Percentiles rank a stretch among this genome's conserved stretches.
These are phyloP conservation scores for Drosophila subpulchrella DNA, from an alignment of 1,140 invertebrate genomes.

Conservation along the genomic window DNA sequence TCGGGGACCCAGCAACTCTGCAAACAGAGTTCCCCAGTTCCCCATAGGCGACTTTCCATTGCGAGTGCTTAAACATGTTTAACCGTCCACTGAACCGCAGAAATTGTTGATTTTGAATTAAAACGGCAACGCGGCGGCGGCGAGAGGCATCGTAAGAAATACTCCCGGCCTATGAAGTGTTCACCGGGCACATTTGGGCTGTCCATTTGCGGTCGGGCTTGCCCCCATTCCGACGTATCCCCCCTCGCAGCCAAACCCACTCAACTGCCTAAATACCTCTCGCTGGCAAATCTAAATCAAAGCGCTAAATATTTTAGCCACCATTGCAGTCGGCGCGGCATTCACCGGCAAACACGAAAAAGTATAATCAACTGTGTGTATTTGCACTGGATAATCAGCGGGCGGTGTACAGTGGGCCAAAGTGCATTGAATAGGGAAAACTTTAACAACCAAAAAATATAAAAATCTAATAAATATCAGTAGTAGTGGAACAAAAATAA, in stretches of 20 bases:
- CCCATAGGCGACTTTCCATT: constrained; percentile 24
- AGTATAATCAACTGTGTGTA: constrained; percentile 81
- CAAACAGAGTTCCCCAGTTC: not conserved
- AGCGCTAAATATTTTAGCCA: constrained; percentile 80
- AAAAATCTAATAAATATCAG: too few species aligned
- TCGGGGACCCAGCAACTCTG: not conserved
- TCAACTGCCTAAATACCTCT: constrained; percentile 74
- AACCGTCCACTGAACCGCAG: constrained; percentile 79
- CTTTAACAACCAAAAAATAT: too few species aligned
- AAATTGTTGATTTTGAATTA: constrained; percentile 83
- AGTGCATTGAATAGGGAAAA: not conserved
- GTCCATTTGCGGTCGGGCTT: constrained; percentile 65
- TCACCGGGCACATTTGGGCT: constrained; percentile 43
- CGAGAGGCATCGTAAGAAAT: constrained; percentile 59
- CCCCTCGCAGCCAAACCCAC: not conserved
- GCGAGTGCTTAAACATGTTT: constrained; percentile 77
- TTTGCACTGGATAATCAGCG: constrained; percentile 81
- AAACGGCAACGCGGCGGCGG: constrained; percentile 45
- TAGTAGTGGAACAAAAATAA: too few species aligned
- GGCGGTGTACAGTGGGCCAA: constrained; percentile 27
- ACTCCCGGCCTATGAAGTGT: constrained; percentile 40
- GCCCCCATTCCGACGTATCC: not conserved
- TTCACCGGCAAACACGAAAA: constrained; percentile 74
- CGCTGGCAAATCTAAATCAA: constrained; percentile 79
- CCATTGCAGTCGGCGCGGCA: constrained; percentile 53